phyloP scores from a whole-genome alignment of 2,113 vertebrate species.

The Corythornis madagascariensis region DNA sequence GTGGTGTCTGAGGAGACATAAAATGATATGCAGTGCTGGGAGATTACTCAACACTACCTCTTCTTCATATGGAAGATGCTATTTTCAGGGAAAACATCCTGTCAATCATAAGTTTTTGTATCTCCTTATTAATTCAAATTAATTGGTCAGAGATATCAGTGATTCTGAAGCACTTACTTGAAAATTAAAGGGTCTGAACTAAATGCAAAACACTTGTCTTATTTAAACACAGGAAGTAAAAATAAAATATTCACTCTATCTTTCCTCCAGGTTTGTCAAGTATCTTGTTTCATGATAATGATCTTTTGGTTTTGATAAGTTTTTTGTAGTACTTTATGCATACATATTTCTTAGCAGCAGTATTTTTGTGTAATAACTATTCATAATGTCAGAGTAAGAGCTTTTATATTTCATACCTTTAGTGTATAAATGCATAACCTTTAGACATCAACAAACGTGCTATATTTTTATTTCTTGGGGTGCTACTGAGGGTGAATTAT shows the following conservation, averaged over 20 bases:
- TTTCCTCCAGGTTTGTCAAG: background rate
- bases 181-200: background rate
- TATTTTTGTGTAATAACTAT: background rate
- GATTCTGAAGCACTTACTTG: background rate
- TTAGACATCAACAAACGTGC: background rate
- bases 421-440: background rate
- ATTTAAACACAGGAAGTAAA: background rate
- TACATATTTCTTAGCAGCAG: background rate
- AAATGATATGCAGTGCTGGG: background rate
- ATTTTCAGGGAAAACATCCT: background rate
- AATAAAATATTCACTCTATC: background rate
- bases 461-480: background rate
- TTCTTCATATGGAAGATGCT: background rate
- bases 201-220: background rate
- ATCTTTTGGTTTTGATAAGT: no score
- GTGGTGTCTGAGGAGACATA: background rate
- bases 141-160: background rate
- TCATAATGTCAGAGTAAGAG: background rate
- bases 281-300: no score
- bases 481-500: background rate
- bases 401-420: background rate
- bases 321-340: background rate
- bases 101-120: background rate
- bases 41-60: background rate
- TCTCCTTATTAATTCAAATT: background rate